Evolutionary conservation across 2,888 invertebrate genomes (phyloP), one percentile per base, ranked within the genome.

Genomic region (Andrena marginata): DNA sequence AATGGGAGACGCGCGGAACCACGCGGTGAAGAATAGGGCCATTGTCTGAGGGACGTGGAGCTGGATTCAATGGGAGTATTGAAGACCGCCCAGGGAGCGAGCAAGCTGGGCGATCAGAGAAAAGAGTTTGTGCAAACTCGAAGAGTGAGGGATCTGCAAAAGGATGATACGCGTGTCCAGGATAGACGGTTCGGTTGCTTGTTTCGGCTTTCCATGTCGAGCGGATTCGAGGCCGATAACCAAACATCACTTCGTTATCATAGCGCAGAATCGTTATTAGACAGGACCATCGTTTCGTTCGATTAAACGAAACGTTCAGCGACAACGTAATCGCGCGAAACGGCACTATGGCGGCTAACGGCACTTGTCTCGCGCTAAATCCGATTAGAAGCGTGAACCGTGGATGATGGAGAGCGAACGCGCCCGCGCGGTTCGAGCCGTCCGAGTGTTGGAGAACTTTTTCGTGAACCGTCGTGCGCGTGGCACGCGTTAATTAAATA

Each of bases 361-460:
- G 42, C 85, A 75, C 70, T 76, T 60, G 76, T 75, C 31, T 68
- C 54, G 35, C 51, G 67, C 51, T 62, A 80, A 85, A 83, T 80
- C 77, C 65, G 80, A 77, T 85, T 76, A 80, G 64, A n/a, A 48
- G 13, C 64, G 56, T 49, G 85, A 80, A 80, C 70, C 73, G 71
- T 74, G 68, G 31, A n/a, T 71, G 71, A 65, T 81, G 60, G 31
- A 23, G 60, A 70, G 56, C 69, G 48, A 60, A 65, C 51, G 68
- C 16, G 10, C 13, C 20, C 33, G 10, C 13, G 29, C 33, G 8
- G 42, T 26, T 48, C 10, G 4, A 23, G 26, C 56, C 5, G 8
- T 33, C 64, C 23, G 65, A n/a, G n/a, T 20, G 49, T 7, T 33
- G 56, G 48, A 20, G 23, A 26, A 56, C 10, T 56, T 56, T 56